Conservation (phyloP, 1,140 invertebrate genomes). For the Melitaea cinxia region DNA sequence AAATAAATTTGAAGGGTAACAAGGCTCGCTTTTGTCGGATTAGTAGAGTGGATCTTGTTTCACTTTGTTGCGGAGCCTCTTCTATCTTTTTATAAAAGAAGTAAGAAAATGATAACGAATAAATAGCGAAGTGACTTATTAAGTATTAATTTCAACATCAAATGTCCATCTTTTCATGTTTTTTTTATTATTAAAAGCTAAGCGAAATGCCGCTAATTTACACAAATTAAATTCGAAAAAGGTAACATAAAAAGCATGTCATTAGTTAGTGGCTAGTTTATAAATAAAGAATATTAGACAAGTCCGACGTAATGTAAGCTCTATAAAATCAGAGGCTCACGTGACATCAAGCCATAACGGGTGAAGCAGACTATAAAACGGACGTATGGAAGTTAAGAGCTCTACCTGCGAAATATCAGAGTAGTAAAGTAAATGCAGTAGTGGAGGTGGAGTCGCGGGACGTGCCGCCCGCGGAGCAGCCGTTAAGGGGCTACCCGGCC, state of each 20-base stretch:
- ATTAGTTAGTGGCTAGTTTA: neutral
- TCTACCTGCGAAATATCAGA: slow-evolving; percentile 78
- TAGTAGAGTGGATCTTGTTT: slow-evolving; percentile 81
- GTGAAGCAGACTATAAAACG: slow-evolving; percentile 72
- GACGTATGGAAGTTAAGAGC: slow-evolving; percentile 79
- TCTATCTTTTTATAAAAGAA: slow-evolving; percentile 68
- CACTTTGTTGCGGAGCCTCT: slow-evolving; percentile 78
- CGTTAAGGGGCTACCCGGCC: slow-evolving; percentile 32
- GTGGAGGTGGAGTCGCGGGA: slow-evolving; percentile 46
- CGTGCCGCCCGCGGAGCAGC: slow-evolving; percentile 54
- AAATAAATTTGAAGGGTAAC: slow-evolving; percentile 82
- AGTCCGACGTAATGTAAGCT: neutral
- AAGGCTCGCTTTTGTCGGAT: slow-evolving; percentile 82
- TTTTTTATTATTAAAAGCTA: no score
- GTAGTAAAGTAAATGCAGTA: slow-evolving; percentile 79
- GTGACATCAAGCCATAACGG: slow-evolving; percentile 74
- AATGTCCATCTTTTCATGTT: no score
- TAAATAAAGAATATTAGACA: neutral
- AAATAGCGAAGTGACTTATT: neutral
- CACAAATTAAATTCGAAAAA: no score
- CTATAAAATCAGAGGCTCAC: slow-evolving; percentile 67
- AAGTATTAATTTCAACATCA: neutral
- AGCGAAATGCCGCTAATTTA: no score
- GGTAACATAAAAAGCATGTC: no score
- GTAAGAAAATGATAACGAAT: neutral